Evolutionary conservation across 2,888 invertebrate species (phyloP), one percentile per base, ranked within the genome.

Genomic region (Temnothorax rugatulus): DNA sequence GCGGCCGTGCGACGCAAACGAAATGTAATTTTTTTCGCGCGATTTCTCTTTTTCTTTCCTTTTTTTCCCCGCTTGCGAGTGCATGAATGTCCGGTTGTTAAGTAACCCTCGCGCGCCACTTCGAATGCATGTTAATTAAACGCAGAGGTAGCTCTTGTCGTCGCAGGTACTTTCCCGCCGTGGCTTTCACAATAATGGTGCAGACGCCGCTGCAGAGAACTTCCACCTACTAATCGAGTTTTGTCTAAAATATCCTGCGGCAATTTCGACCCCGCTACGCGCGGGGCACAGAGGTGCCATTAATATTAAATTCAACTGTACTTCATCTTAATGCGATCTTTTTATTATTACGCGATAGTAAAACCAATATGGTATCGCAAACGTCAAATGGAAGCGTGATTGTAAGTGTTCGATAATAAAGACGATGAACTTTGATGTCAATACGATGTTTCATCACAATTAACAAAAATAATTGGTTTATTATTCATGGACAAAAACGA

Each of bases 141-240:
- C 85, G 76, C 76, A 77, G 84, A 85, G 90, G 81, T 87, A 86
- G 90, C 86, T 86, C 86, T 86, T 84, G 82, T 89, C 85, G 83
- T 89, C 75, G 84, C 87, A 84, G 82, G 86, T 89, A 91, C 88
- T 91, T 91, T 91, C 89, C 75, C 79, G 81, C 64, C 84, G 87
- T 86, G 87, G 90, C 89, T 91, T 90, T 90, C 87, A 86, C 90
- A 86, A 89, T 87, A 90, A 91, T 90, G 90, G 89, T 73, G 81
- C 83, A 87, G 87, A 89, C 85, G 86, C 89, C 73, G 71, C 83
- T 84, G 82, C 83, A 82, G 87, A 86, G 90, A 87, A 89, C 87
- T 89, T 88, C 86, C 83, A 85, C 86, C 85, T 86, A 69, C 89
- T 90, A 89, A 89, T 90, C 90, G 86, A 90, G 85, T 90, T 89